Evolutionary conservation across 2,888 invertebrate genomes (phyloP), one percentile per base, ranked within the genome.

Genomic region (Saturnia japonica): DNA sequence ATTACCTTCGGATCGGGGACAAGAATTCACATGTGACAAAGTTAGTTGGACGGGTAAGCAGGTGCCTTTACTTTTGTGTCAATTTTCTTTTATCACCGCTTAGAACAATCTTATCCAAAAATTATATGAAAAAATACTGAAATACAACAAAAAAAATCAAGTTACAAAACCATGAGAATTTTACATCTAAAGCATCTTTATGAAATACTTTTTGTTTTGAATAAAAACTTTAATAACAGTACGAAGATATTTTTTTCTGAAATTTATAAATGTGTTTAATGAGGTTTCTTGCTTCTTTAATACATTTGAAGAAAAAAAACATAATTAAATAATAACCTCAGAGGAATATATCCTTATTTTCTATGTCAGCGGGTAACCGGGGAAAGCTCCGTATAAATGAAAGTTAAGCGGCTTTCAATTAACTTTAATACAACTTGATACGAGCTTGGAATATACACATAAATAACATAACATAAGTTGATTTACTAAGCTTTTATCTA

Each of bases 361-460:
- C 54, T 22, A 22, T 8, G 8, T 9, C 22, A 22, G 22, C n/a
- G 22, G 22, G 54, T 54, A 9, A 54, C 54, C n/a, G 8, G 7
- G 14, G 3, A 43, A 43, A 43, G 43, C 43, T 43, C 9, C 9
- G 43, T 43, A 43, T 43, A 43, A 43, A 7, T 1, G n/a, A 54
- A 54, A 54, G 54, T n/a, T 54, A 22, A 54, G 9, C n/a, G 54
- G n/a, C 22, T n/a, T 54, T 54, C 54, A 54, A 54, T 54, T 54
- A 54, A 22, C 22, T 22, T 9, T 54, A 54, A 54, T 22, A 54
- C 8, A 54, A 6, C 8, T 22, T n/a, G 54, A 54, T 54, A 54
- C 19, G 22, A 54, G 54, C 54, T 22, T 7, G n/a, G 22, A 54
- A n/a, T 9, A 4, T 54, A 9, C 51, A 51, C 51, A n/a, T 19